These are phyloP conservation scores for Eupithecia inturbata DNA, from an alignment of 2,888 invertebrate species.

Conservation along the genomic window DNA sequence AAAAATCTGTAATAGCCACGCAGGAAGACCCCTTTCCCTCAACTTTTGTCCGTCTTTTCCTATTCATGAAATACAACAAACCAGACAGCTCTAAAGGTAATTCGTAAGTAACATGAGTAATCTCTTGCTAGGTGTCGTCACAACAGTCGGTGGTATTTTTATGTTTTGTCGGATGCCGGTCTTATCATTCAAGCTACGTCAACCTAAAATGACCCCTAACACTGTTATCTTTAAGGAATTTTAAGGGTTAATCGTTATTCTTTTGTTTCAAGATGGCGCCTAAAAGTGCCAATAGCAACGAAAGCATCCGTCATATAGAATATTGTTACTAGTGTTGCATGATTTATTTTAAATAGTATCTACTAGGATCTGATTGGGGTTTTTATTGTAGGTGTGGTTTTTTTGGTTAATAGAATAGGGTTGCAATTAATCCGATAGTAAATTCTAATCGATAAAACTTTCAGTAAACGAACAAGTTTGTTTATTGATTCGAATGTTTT, in stretches of 20 bases:
- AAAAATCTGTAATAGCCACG: too few species aligned
- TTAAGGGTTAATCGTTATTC: background rate
- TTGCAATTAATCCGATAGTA: conserved; percentile 27
- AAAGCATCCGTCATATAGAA: background rate
- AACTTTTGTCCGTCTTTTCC: background rate
- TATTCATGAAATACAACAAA: background rate
- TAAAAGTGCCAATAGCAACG: background rate
- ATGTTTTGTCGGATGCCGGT: conserved; percentile 35
- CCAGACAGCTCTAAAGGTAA: conserved; percentile 17
- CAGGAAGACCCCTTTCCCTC: too few species aligned
- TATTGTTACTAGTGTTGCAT: background rate
- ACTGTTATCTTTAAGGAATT: conserved; percentile 23
- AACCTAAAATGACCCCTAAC: conserved; percentile 20
- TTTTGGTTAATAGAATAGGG: conserved; percentile 2
- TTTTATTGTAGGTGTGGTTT: background rate
- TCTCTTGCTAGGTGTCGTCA: conserved; percentile 39
- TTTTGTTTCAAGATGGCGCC: conserved; percentile 12
- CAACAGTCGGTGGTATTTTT: conserved; percentile 42
- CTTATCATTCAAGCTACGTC: conserved; percentile 37
- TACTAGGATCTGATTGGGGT: background rate
- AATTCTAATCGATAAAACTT: conserved; percentile 30
- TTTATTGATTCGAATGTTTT: conserved; percentile 62
- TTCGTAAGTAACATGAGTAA: conserved; percentile 47
- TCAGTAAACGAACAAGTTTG: conserved; percentile 50
- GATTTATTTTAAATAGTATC: background rate